Conservation (phyloP, 1,140 invertebrate species). For the Eupristina koningsbergeri region DNA sequence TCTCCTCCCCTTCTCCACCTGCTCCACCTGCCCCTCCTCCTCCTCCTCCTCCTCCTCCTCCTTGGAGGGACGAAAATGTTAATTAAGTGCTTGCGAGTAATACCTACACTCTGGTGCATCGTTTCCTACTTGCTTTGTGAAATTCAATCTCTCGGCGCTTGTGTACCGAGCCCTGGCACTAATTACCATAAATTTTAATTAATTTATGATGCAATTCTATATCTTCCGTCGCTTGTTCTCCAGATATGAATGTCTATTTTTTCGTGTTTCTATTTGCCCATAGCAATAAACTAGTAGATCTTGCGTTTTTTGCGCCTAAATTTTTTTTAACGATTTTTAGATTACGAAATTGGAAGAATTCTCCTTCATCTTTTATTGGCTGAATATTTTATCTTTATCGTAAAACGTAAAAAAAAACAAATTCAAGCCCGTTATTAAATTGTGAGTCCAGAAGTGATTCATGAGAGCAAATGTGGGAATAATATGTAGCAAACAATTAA, state of each 20-base stretch:
- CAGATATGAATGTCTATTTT: neutral
- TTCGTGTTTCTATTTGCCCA: neutral
- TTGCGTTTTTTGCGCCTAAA: no score
- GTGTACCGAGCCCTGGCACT: slow-evolving; percentile 16
- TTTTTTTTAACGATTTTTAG: neutral
- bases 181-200: slow-evolving; percentile 49
- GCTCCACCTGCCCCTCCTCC: neutral
- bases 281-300: neutral
- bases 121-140: slow-evolving; percentile 31
- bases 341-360: neutral
- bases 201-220: slow-evolving; percentile 33
- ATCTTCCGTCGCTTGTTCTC: slow-evolving; percentile 4
- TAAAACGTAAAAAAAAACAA: no score
- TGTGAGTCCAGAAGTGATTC: neutral
- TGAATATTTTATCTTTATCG: no score
- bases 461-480: neutral
- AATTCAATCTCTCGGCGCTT: slow-evolving; percentile 38
- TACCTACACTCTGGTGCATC: neutral
- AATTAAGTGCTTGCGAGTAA: slow-evolving; percentile 41
- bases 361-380: no score
- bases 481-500: neutral
- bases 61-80: slow-evolving; percentile 37
- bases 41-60: neutral
- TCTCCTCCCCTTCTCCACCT: neutral
- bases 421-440: no score